phyloP scores from a whole-genome alignment of 2,113 vertebrate genomes.

The Spheniscus mendiculus region DNA sequence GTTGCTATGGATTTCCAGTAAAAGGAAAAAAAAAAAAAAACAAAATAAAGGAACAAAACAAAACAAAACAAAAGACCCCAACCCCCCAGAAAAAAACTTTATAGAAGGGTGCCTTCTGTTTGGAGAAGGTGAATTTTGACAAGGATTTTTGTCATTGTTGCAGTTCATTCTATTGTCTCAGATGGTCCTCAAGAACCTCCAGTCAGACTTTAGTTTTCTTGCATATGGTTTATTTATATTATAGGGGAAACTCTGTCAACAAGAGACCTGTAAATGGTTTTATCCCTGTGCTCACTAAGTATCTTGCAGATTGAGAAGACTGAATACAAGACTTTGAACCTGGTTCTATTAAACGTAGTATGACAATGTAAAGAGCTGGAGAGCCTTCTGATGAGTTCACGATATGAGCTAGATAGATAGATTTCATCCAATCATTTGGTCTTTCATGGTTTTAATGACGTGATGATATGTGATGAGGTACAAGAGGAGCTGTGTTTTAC shows the following conservation, averaged over 20 bases:
- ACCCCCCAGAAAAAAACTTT: background rate
- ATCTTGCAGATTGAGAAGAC: background rate
- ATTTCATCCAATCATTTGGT: background rate
- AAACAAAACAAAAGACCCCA: background rate
- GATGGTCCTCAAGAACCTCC: background rate
- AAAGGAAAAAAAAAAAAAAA: background rate
- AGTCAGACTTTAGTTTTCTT: background rate
- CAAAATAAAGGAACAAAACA: rapidly evolving
- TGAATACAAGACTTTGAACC: background rate
- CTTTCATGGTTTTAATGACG: background rate
- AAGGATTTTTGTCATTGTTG: background rate
- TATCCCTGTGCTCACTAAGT: background rate
- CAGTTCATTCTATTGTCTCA: background rate
- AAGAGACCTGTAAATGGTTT: background rate
- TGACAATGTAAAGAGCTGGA: background rate
- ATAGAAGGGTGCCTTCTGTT: background rate
- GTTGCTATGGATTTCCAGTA: background rate
- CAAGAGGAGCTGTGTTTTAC: background rate
- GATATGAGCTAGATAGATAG: background rate
- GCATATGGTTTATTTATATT: background rate
- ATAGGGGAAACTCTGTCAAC: background rate
- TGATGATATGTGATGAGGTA: background rate
- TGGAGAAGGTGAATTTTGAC: background rate
- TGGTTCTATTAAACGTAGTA: background rate
- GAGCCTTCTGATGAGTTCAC: background rate